Base-by-base conservation (phyloP, 2,113 vertebrate species). In the Epinephelus lanceolatus region DNA sequence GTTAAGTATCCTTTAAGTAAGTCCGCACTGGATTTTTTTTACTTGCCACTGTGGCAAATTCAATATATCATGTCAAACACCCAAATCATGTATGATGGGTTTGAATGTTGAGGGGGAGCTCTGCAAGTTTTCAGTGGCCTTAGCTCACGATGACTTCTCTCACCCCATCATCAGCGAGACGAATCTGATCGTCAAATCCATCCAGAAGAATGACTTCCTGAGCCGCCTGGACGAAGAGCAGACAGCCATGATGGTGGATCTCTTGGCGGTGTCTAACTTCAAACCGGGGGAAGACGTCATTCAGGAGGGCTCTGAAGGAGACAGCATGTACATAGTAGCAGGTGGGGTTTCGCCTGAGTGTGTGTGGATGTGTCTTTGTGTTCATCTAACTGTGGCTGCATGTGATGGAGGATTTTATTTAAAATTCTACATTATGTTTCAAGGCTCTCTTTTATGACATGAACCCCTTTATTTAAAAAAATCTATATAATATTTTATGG, bases 321-420 rank as follows among this genome's bases (percentile, higher is more conserved):
- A 96, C 65, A 82, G 93, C 89, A 94, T 96, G 96, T 96, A 95
- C 92, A 96, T 97, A 1, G 95, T 97, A 23, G 96, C 96, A 93
- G 96, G 96, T 96, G 81, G 60, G 73, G 10, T 40, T 5, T 45
- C 19, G 10, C 18, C 42, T 45, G 7, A 53, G 42, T 60, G 27
- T 75, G 59, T 69, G n/a, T 67, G 37, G 57, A n/a, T 57, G n/a
- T 61, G 6, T 59, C 4, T 63, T 33, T 61, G 5, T 59, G 7
- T 63, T 42, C 9, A 33, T 40, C 19, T 9, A 37, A 17, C 10
- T 27, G 9, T 19, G 25, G 14, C 17, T 66, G 53, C 27, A 25
- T 42, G 10, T 33, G 17, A 45, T 23, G n/a, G 7, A 47, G 40
- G 19, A 51, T 40, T 65, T 62, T 5, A n/a, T 51, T 23, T 27